A percentile compares a stretch with the other conserved stretches of the same genome.
phyloP scores from a whole-genome alignment of 2,888 invertebrate genomes.

The Habroteleia sp. region DNA sequence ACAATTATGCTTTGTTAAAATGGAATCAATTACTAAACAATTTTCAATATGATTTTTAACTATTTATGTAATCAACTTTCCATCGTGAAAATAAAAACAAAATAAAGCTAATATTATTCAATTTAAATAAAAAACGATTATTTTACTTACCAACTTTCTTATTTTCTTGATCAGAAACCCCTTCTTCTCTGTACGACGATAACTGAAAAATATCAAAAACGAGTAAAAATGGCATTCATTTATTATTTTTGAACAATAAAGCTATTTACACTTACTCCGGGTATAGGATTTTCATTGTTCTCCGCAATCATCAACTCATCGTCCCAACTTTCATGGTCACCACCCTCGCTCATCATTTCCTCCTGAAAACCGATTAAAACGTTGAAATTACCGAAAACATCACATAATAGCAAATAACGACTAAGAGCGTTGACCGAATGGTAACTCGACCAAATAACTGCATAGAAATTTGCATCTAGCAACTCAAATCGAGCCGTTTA shows the following conservation, averaged over 20 bases:
- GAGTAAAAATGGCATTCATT: constrained; percentile 31
- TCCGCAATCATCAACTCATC: constrained; percentile 79
- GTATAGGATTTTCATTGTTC: constrained; percentile 75
- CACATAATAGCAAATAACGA: background rate
- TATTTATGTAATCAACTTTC: too few species aligned
- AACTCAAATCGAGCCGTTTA: constrained; percentile 6
- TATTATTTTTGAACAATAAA: background rate
- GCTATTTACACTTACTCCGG: constrained; percentile 72
- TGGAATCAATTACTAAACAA: too few species aligned
- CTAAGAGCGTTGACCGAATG: background rate
- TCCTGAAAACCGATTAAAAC: constrained; percentile 70
- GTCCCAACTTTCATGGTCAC: constrained; percentile 80
- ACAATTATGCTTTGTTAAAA: too few species aligned
- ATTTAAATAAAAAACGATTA: too few species aligned
- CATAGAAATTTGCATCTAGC: constrained; percentile 12
- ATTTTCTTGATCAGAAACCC: constrained; percentile 76
- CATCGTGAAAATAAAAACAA: too few species aligned
- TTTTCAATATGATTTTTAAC: too few species aligned
- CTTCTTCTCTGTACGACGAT: constrained; percentile 77
- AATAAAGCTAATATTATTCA: too few species aligned
- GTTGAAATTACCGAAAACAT: constrained; percentile 2
- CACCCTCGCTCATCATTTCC: constrained; percentile 79
- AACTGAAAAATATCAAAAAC: constrained; percentile 70
- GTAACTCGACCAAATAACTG: constrained; percentile 5
- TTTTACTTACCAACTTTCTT: constrained; percentile 70